Evolutionary conservation across 2,888 invertebrate genomes (phyloP), one percentile per base, ranked within the genome.

Genomic region (Rotaria macrura): DNA sequence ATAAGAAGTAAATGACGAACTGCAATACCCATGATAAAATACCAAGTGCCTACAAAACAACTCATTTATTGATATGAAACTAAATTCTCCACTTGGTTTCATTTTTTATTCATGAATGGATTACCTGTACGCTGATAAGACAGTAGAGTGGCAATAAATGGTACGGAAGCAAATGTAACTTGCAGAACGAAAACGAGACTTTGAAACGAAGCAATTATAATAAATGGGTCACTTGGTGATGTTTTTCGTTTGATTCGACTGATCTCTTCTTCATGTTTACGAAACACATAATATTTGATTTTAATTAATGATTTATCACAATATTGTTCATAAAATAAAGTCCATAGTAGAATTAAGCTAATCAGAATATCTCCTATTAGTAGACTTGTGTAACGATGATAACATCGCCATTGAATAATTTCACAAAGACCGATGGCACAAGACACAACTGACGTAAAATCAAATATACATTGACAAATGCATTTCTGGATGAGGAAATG

Each of bases 1-100:
- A 79, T 79, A 12, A 79, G n/a, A 43, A 79, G 43, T 79, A 79
- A 43, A 79, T 79, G 79, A 79, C 79, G 79, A 79, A 79, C 25
- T 20, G 43, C 79, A 38, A 79, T 7, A 23, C 25, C 40, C 14
- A 79, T n/a, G 2, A 79, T n/a, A 14, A 43, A 79, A n/a, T 43
- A 79, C 79, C 79, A 79, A 23, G 79, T 79, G 25, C 34, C 79
- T 79, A 43, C 4, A 43, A 79, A 10, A 79, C n/a, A n/a, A n/a
- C n/a, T n/a, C n/a, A n/a, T n/a, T n/a, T n/a, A n/a, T n/a, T n/a
- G n/a, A n/a, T n/a, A n/a, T n/a, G n/a, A n/a, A n/a, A n/a, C n/a
- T n/a, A n/a, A n/a, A n/a, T n/a, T n/a, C n/a, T n/a, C n/a, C n/a
- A n/a, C n/a, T n/a, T n/a, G n/a, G n/a, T n/a, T n/a, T n/a, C n/a